Base-by-base conservation (phyloP, 2,888 invertebrate genomes). In the Pediacus dermestoides region DNA sequence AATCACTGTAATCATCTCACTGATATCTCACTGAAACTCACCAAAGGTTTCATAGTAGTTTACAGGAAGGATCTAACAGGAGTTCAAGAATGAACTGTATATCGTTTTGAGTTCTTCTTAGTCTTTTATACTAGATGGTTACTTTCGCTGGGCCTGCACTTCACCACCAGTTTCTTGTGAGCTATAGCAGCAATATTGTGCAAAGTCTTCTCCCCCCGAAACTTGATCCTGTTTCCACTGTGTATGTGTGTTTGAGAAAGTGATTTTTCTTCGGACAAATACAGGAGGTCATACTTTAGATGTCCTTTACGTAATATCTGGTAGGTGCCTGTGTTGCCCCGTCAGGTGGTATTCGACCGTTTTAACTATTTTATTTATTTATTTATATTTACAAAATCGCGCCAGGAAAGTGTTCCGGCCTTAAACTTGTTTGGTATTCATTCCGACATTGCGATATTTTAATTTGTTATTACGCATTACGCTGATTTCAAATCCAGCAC, bases 51-150 rank as follows among this genome's bases (percentile, higher is more conserved):
- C 75, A 75, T 75, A 57, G 50, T 65, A 46, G 48, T 51, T 55
- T 22, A 16, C 36, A 51, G 42, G 45, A 42, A 45, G 37, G 39
- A 37, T 48, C 45, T 48, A 52, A 46, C 66, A 64, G 67, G 64
- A 70, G 74, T 74, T 72, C 74, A 73, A 72, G 10, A 66, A 65
- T 72, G 74, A 74, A 76, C 76, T 76, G 75, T 72, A 73, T 73
- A 70, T 68, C 70, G 68, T 70, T 70, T 68, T 67, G 64, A 66
- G 60, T 61, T 62, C 64, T 67, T 66, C 70, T 62, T 67, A 67
- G 68, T 69, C 74, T 76, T 76, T 73, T 76, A 76, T 76, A 76
- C 72, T 67, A 52, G 56, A 65, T 68, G 64, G 66, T 67, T 66
- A 73, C 75, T 75, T 75, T 75, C 74, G 74, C 72, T 70, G 69